Evolutionary conservation across 2,888 invertebrate species (phyloP).

Genomic region (Dicyrtomina minuta): DNA sequence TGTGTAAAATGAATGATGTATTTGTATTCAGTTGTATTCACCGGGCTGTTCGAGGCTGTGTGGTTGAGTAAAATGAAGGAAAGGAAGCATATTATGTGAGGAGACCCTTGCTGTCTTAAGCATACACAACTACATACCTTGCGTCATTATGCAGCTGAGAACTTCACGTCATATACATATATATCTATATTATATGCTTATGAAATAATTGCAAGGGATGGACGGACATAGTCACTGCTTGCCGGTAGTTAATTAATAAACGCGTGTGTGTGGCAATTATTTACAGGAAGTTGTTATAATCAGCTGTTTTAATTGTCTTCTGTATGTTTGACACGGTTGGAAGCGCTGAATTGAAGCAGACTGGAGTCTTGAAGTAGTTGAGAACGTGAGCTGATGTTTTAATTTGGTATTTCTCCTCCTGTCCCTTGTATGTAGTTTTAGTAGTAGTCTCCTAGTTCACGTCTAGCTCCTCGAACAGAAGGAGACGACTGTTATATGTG

Average conservation of each 20-base stretch:
- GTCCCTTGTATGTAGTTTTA: too few species aligned
- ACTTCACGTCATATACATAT: too few species aligned
- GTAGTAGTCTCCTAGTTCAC: not conserved
- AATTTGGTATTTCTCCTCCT: conserved; percentile 22
- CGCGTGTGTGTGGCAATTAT: conserved; percentile 36
- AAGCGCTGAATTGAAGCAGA: not conserved
- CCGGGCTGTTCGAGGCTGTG: too few species aligned
- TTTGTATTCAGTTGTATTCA: too few species aligned
- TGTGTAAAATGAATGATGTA: too few species aligned
- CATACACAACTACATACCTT: too few species aligned
- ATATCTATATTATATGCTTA: too few species aligned
- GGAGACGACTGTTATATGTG: not conserved
- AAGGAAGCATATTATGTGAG: too few species aligned
- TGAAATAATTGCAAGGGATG: conserved; percentile 29
- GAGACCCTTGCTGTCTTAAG: too few species aligned
- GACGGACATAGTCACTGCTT: conserved; percentile 4
- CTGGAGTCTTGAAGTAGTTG: not conserved
- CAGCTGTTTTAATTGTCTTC: conserved; percentile 34
- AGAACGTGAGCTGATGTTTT: conserved; percentile 29
- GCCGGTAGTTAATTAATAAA: conserved; percentile 37
- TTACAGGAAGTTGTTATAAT: conserved; percentile 36
- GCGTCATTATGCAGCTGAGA: too few species aligned
- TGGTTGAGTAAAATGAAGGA: too few species aligned
- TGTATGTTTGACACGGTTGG: conserved; percentile 26
- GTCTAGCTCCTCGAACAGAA: not conserved